These are phyloP conservation scores for Procambarus virginalis DNA, from an alignment of 1,140 invertebrate species.

Conservation along the genomic window DNA sequence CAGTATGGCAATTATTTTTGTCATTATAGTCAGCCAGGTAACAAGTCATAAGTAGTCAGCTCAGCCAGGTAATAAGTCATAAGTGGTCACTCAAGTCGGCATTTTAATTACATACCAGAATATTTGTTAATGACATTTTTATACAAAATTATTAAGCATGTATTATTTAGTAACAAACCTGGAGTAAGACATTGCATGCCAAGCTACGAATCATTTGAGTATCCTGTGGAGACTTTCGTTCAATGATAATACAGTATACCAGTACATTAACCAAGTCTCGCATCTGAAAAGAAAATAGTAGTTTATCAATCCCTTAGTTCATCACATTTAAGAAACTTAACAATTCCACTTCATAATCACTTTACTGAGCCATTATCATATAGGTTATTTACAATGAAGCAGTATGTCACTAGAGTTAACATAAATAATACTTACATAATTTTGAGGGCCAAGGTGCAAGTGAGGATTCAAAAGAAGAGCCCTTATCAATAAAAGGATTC, in stretches of 20 bases:
- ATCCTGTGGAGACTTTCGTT: slow-evolving; percentile 64
- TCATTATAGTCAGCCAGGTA: too few relatives aligned
- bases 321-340: not conserved
- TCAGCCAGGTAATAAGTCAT: too few relatives aligned
- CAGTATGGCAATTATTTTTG: too few relatives aligned
- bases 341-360: not conserved
- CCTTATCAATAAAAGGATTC: slow-evolving; percentile 62
- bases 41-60: too few relatives aligned
- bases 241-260: slow-evolving; percentile 67
- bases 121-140: too few relatives aligned
- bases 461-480: slow-evolving; percentile 64
- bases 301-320: not conserved
- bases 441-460: slow-evolving; percentile 63
- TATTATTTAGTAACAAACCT: slow-evolving; percentile 29
- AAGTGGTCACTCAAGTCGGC: too few relatives aligned
- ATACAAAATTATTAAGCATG: too few relatives aligned
- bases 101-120: too few relatives aligned
- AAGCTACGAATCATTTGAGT: slow-evolving; percentile 65
- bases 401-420: not conserved
- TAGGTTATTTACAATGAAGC: not conserved
- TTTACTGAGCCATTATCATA: too few relatives aligned
- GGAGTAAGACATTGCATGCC: slow-evolving; percentile 62
- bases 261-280: slow-evolving; percentile 67
- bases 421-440: slow-evolving; percentile 61
- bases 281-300: slow-evolving; percentile 45